Conservation (phyloP, 2,888 invertebrate genomes). For the Tetragonisca angustula region DNA sequence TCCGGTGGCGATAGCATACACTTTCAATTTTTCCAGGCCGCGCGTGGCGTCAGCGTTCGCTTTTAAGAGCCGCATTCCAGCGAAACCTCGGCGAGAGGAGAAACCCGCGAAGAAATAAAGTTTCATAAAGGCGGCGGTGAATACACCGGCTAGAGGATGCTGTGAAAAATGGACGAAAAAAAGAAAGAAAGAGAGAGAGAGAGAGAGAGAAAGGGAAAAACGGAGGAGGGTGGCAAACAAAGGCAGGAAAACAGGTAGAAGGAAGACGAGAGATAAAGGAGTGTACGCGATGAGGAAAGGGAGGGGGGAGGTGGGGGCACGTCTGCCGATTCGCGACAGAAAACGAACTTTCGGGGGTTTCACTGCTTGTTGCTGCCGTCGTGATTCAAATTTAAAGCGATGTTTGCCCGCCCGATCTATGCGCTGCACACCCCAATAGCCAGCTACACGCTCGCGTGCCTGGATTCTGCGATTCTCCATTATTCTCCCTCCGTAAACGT, state of each 20-base stretch:
- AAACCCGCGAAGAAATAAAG: background rate
- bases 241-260: background rate
- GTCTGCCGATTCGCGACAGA: constrained; percentile 12
- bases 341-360: background rate
- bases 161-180: background rate
- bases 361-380: constrained; percentile 12
- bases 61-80: background rate
- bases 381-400: constrained; percentile 40
- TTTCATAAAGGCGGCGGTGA: background rate
- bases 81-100: background rate
- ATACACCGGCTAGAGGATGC: background rate
- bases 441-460: constrained; percentile 1
- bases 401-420: constrained; percentile 34
- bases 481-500: background rate
- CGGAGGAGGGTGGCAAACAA: background rate
- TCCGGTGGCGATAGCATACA: background rate
- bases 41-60: background rate
- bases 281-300: background rate
- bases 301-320: background rate
- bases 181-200: background rate
- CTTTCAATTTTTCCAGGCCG: background rate
- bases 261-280: background rate
- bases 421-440: background rate
- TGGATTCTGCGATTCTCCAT: background rate
- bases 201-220: background rate